Evolutionary conservation across 2,888 invertebrate genomes (phyloP).

Genomic region (Brenthis ino): DNA sequence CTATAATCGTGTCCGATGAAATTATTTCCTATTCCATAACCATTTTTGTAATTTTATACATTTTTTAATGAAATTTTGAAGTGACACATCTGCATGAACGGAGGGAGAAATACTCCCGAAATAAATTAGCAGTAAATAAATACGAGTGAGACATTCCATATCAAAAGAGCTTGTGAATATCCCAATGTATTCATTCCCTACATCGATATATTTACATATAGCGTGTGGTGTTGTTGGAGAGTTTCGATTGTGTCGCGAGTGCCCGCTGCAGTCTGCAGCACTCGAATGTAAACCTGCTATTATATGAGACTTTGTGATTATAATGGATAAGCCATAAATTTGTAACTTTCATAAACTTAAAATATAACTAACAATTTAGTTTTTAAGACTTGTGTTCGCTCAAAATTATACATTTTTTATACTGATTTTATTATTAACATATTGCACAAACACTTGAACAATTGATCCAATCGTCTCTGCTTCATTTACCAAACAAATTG

Average conservation of each 20-base stretch:
- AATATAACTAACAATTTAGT: conserved; percentile 22
- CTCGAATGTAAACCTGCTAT: background rate
- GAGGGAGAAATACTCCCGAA: conserved; percentile 56
- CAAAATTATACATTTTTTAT: conserved; percentile 33
- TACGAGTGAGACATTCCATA: conserved; percentile 81
- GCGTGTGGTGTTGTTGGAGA: background rate
- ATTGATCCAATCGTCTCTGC: conserved; percentile 19
- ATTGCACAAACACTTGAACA: conserved; percentile 29
- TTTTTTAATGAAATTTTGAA: conserved; percentile 73
- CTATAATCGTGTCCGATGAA: conserved; percentile 65
- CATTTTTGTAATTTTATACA: conserved; percentile 82
- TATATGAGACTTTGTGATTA: conserved; percentile 13
- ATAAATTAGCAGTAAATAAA: conserved; percentile 71
- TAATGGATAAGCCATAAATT: conserved; percentile 18
- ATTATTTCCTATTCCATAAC: conserved; percentile 74
- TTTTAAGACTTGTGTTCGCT: conserved; percentile 33
- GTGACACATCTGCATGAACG: conserved; percentile 70
- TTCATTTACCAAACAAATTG: conserved; percentile 23
- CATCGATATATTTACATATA: conserved; percentile 2
- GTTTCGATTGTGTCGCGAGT: background rate
- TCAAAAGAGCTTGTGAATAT: conserved; percentile 51
- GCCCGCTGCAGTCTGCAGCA: background rate
- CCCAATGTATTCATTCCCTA: conserved; percentile 21
- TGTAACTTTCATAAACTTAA: conserved; percentile 17
- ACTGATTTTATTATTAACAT: conserved; percentile 10